Evolutionary conservation across 2,797 vertebrate species (phyloP), one percentile per base, ranked within the genome.

Genomic region (Acrossocheilus wenchowensis): DNA sequence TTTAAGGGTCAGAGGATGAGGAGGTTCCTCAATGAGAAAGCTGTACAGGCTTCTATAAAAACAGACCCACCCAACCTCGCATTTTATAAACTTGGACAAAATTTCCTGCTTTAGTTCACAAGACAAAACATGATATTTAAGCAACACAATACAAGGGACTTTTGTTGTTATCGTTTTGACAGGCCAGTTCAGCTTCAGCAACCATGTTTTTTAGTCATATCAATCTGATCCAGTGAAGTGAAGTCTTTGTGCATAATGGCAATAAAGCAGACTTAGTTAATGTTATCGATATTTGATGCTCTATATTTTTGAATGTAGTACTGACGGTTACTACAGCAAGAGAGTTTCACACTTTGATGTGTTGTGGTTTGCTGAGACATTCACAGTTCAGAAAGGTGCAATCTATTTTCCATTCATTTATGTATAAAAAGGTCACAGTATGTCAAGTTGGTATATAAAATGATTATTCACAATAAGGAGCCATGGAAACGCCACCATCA

Each of bases 51-150:
- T 36, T 21, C 23, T 19, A 62, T 50, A 74, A 23, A 26, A 79
- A 62, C 71, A 60, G 48, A 52, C 83, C 60, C 79, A 84, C 62
- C 66, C 41, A 79, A 15, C 43, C 52, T 48, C 8, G 30, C 52
- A 36, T 62, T 87, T 87, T 84, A 77, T 57, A 87, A 87, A 84
- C 41, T 73, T 30, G 68, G 66, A 19, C 34, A 21, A 78, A 41
- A 84, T 90, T 81, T 87, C 86, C 82, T 89, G 83, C 73, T 75
- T 84, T 74, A 81, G 69, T 48, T 41, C 19, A 54, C 14, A 69
- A 39, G 50, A 43, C 71, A 81, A 84, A 48, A 72, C 52, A 52
- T 82, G 71, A 26, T 43, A 60, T 81, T 75, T 4, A 62, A 62
- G 52, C 54, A 57, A 78, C 36, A 79, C 83, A 91, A 86, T 83